Base-by-base conservation (phyloP, 2,113 vertebrate genomes). In the Cyprinodon tularosa region DNA sequence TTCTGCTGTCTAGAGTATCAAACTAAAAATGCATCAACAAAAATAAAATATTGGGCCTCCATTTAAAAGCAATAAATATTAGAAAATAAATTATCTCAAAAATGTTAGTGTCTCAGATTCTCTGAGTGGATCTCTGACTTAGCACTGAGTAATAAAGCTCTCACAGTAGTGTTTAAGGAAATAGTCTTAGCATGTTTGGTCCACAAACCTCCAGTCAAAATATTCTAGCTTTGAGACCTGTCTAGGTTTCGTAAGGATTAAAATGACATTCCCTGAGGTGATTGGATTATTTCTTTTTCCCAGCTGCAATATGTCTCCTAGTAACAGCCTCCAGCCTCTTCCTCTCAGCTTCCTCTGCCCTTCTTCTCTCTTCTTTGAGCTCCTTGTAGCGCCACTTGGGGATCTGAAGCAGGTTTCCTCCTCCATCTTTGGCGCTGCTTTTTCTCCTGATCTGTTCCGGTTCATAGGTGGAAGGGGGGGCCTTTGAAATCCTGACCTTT, bases 331-430 rank as follows among this genome's bases (percentile, higher is more conserved):
- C 94, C 66, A 81, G 84, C 80, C 91, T 95, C 74, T 86, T 95
- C 87, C 85, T 95, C 81, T 97, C 96, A 0, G 92, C 95, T 61
- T 99, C 97, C 59, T 99, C 98, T 0, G 95, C 97, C 88, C 93
- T 96, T 88, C 86, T 95, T 80, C 95, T 88, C 64, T 98, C 96
- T 76, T 99, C 97, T 81, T 96, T 99, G 0, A 96, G 82, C 81
- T 97, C 97, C 89, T 99, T 99, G 93, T 99, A 99, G 11, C 95
- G 90, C 98, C 98, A 99, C 78, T 96, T 98, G 72, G 98, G 98
- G 75, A 97, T 92, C 93, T 98, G 95, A 84, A 99, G 91, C 47
- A 96, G 93, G 44, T 92, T 74, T 7, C 65, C 80, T 0, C 82
- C 89, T 59, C 91, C 95, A 0, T 96, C 94, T 87, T 93, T 94